Evolutionary conservation across 1,140 invertebrate genomes (phyloP), one percentile per base, ranked within the genome.

Genomic region (Pomacea maculata): DNA sequence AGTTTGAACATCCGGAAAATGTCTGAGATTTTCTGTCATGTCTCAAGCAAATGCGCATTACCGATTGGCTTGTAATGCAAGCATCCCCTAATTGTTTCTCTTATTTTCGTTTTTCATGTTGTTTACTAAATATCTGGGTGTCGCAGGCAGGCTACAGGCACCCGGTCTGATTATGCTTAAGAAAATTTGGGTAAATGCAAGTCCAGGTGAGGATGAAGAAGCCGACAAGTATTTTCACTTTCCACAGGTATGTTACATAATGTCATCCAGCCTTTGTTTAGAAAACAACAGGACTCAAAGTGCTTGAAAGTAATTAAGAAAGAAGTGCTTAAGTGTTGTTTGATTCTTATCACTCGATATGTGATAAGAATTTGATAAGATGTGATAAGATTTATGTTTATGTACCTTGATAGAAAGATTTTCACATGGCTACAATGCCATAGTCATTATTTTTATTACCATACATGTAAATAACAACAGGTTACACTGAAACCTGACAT

Each of bases 101-200:
- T 0, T 77, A 29, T 57, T 68, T n/a, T 79, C 29, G 52, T 61
- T 78, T 61, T 52, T 54, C 17, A 52, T 54, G 78, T 8, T 17
- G 7, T 12, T 6, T 75, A 61, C 57, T 17, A 61, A 61, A 61
- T 14, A 17, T 61, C 15, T 61, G 57, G 57, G 15, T 61, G 57
- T 61, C 9, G 57, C 57, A 61, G 57, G 57, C 0, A 17, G 57
- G 57, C 0, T 9, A 17, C 57, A 65, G 14, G 5, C 81, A 83
- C 83, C 83, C n/a, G 79, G 84, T 15, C 80, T 89, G 45, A 84
- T 88, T 54, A 89, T 90, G 77, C 83, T 90, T 85, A 89, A 88
- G 83, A 90, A 90, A 65, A 81, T 90, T 14, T 90, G 89, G 89
- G 85, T 89, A 34, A 87, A 87, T 78, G 80, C 83, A 29, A 80